Evolutionary conservation across 2,888 invertebrate species (phyloP).

Genomic region (Troides oblongomaculatus): DNA sequence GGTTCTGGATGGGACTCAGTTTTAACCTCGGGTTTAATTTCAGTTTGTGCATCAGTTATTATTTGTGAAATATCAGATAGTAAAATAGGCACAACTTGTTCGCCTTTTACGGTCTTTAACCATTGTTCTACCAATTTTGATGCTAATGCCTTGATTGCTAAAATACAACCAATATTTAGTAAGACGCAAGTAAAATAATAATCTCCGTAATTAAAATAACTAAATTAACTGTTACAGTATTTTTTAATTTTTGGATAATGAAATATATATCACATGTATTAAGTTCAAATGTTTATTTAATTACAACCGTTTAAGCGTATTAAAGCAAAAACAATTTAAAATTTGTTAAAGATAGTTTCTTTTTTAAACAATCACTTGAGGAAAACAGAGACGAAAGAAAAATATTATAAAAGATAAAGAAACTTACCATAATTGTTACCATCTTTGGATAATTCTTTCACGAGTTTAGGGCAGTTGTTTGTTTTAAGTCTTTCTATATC

Average conservation of each 20-base stretch:
- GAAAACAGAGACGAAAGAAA: too few species aligned
- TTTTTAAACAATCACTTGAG: too few species aligned
- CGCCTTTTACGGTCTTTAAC: slow-evolving; percentile 92
- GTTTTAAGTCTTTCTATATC: slow-evolving; percentile 94
- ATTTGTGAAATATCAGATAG: slow-evolving; percentile 64
- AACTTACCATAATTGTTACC: slow-evolving; percentile 89
- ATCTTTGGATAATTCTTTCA: slow-evolving; percentile 92
- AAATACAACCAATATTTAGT: slow-evolving; percentile 48
- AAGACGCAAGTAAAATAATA: background rate
- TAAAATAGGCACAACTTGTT: slow-evolving; percentile 75
- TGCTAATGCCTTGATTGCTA: slow-evolving; percentile 89
- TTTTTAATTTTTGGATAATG: too few species aligned
- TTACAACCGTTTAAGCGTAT: too few species aligned
- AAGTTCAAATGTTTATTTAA: too few species aligned
- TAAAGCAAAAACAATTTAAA: too few species aligned
- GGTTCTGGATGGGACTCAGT: slow-evolving; percentile 29
- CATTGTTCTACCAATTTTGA: slow-evolving; percentile 92
- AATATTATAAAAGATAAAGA: slow-evolving; percentile 1
- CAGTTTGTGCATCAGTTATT: slow-evolving; percentile 52
- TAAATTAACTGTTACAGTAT: too few species aligned
- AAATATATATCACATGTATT: too few species aligned
- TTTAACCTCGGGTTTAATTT: slow-evolving; percentile 40
- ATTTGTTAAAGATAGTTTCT: too few species aligned
- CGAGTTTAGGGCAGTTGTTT: slow-evolving; percentile 94
- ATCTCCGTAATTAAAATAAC: too few species aligned